Evolutionary conservation across 2,113 vertebrate species (phyloP).

Genomic region (Psammodynastes pulverulentus): DNA sequence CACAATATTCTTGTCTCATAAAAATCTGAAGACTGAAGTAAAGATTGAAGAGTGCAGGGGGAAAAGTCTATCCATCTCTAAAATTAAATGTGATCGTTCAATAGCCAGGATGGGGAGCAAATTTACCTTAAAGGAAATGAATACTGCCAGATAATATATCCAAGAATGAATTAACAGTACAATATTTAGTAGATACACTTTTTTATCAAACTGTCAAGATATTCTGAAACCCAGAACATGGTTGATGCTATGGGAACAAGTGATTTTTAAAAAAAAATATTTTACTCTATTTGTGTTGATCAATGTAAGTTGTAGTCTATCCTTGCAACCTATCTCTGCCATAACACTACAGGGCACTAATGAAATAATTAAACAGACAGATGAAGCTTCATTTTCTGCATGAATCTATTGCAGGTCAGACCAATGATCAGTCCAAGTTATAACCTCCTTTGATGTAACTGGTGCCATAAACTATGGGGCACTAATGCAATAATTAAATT

Average conservation of each 20-base stretch:
- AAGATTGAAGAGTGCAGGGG: not conserved
- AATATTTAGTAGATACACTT: not conserved
- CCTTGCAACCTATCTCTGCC: not conserved
- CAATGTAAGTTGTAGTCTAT: not conserved
- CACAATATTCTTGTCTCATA: not conserved
- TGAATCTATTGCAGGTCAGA: not conserved
- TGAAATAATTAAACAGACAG: not conserved
- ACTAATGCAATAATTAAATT: slow-evolving; percentile 17
- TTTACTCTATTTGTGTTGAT: not conserved
- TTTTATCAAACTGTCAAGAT: not conserved
- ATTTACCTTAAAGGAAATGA: not conserved
- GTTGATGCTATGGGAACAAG: not conserved
- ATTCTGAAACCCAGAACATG: not conserved
- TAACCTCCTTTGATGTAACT: not conserved
- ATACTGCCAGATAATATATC: not conserved
- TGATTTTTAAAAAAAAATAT: too few relatives aligned
- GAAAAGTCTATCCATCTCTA: not conserved
- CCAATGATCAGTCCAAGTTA: not conserved
- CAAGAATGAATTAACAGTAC: not conserved
- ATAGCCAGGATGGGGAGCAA: not conserved
- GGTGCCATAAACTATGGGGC: not conserved
- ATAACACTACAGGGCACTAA: slow-evolving; percentile 4
- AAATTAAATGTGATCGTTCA: not conserved
- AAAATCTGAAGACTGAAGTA: not conserved
- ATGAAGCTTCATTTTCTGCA: not conserved